Base-by-base conservation (phyloP, 2,888 invertebrate species). In the Dryobota labecula region DNA sequence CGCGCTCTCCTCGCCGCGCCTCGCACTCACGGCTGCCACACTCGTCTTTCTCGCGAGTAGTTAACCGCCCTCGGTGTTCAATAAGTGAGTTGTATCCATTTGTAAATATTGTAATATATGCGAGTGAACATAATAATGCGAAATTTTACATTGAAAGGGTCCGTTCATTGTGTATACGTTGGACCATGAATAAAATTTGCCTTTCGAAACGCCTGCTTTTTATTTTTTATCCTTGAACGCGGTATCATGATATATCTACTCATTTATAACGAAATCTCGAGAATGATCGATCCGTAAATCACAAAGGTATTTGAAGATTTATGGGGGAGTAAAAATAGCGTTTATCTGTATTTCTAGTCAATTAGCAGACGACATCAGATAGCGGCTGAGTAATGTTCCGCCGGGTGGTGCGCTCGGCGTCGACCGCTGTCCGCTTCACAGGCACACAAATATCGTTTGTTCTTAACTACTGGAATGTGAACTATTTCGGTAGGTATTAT, bases 121-220 rank as follows among this genome's bases (percentile, higher is more conserved):
- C 87, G 90, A 92, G 88, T 93, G 90, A 90, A 89, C 92, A 91
- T 92, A 89, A 92, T 92, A 90, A 94, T 92, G 94, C 94, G 87
- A 94, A 93, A 94, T 94, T 95, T 95, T 94, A 95, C 94, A 95
- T 94, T 94, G 92, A 94, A 95, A 93, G 90, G 95, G 95, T 95
- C 95, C 95, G 94, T 94, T 95, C 94, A 94, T 93, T 94, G 92
- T 94, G 95, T 95, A 95, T 95, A 95, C 94, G 94, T 94, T 94
- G 95, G 95, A 95, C 95, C 95, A 95, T 92, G 90, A 95, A 94
- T 95, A 94, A 96, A 94, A 94, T 94, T 94, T 95, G 95, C 95
- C 95, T 95, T 95, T 95, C 91, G 90, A 93, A 88, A 89, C 81
- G 83, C 70, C 75, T 70, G 80, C 86, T 87, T 88, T 88, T 92